Conservation (phyloP, 1,140 invertebrate species). For the Penaeus vannamei region DNA sequence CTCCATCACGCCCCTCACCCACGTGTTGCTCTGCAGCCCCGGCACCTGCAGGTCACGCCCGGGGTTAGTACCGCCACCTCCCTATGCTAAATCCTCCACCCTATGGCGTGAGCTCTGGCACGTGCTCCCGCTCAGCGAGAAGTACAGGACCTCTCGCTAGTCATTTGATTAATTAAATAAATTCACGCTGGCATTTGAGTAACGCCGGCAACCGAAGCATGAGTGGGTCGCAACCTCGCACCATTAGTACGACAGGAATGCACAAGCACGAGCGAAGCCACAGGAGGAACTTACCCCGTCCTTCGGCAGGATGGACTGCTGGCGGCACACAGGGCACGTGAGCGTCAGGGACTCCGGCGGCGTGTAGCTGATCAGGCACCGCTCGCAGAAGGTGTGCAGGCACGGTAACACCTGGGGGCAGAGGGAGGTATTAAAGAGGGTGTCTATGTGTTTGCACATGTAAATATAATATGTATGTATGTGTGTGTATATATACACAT, state of each 20-base stretch:
- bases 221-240: not conserved
- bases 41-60: slow-evolving; percentile 49
- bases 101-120: not conserved
- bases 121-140: not conserved
- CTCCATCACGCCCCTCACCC: slow-evolving; percentile 57
- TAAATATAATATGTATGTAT: no score
- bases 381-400: slow-evolving; percentile 73
- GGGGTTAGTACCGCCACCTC: no score
- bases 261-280: not conserved
- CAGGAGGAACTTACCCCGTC: slow-evolving; percentile 72
- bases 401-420: slow-evolving; percentile 72
- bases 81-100: not conserved
- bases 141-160: not conserved
- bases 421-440: not conserved
- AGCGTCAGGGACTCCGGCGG: slow-evolving; percentile 74
- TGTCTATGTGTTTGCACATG: not conserved
- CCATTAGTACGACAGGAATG: slow-evolving; percentile 7
- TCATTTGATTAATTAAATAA: slow-evolving; percentile 14
- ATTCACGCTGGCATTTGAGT: not conserved
- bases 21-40: slow-evolving; percentile 65
- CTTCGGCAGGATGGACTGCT: slow-evolving; percentile 75
- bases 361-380: slow-evolving; percentile 72
- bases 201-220: slow-evolving; percentile 20
- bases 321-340: slow-evolving; percentile 75
- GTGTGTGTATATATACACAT: no score